These are phyloP conservation scores for Patella depressa DNA, from an alignment of 2,888 invertebrate species.

Conservation along the genomic window DNA sequence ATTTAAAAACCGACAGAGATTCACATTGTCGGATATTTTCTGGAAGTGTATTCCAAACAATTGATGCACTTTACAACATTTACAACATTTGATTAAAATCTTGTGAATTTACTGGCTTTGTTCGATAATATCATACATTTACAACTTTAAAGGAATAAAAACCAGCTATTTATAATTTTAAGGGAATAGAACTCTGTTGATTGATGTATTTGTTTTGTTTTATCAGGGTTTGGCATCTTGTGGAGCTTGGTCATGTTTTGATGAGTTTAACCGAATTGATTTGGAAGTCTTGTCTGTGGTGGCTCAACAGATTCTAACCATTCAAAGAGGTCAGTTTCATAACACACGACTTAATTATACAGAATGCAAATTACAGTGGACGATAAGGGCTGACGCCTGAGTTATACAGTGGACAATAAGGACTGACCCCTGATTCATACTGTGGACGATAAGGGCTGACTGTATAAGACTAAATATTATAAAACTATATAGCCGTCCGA, in stretches of 20 bases:
- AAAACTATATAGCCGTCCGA: too few species aligned
- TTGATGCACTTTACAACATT: too few species aligned
- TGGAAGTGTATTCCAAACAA: too few species aligned
- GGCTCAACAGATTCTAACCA: conserved; percentile 86
- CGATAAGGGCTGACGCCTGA: neutral
- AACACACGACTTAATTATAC: neutral
- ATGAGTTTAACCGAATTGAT: conserved; percentile 87
- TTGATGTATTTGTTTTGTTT: neutral
- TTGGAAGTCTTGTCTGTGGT: conserved; percentile 86
- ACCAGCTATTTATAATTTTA: too few species aligned
- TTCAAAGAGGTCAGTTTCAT: conserved; percentile 74
- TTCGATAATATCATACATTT: too few species aligned
- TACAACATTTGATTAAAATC: too few species aligned
- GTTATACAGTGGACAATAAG: neutral
- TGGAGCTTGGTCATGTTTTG: conserved; percentile 85
- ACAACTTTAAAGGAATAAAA: too few species aligned
- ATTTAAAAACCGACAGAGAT: too few species aligned
- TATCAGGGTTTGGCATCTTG: conserved; percentile 71
- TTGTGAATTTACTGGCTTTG: too few species aligned
- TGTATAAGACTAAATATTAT: too few species aligned
- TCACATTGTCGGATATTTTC: too few species aligned
- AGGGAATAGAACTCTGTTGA: neutral
- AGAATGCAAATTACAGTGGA: neutral
- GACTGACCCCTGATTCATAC: neutral
- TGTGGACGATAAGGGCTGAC: neutral